Base-by-base conservation (phyloP, 2,113 vertebrate genomes). In the Syngnathus floridae region DNA sequence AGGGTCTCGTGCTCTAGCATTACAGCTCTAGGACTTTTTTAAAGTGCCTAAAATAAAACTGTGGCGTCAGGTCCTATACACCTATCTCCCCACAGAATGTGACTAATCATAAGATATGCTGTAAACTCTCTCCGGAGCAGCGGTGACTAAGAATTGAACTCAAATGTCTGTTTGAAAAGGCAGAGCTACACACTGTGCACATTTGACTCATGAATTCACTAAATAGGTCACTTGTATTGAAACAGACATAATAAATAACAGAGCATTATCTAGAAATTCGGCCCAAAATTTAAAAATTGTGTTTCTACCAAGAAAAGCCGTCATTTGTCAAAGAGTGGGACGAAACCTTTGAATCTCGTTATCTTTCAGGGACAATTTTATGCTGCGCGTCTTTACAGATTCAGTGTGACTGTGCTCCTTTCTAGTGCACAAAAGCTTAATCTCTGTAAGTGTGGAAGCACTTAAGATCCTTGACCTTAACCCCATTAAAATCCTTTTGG, bases 51-150 rank as follows among this genome's bases (percentile, higher is more conserved):
- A 80, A 82, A 84, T 83, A 79, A 76, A 57, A 57, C 59, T 51
- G 55, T 40, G 55, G 58, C 76, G 78, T 76, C 75, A 71, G 65
- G 76, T 71, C 65, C 71, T 67, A 62, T 61, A 35, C 57, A 62
- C 65, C 46, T 63, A 45, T 51, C 66, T 73, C 63, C 83, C 81
- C 76, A 84, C 83, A 16, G 37, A 10, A 69, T 54, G 73, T 76
- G 78, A 83, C 59, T 57, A 81, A 82, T 83, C 57, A 41, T 21
- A 80, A 60, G 58, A 48, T 37, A 22, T 66, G 62, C 52, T 45
- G 54, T 38, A 62, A 52, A 59, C 55, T 12, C 61, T 65, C 65
- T 77, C 48, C 14, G 62, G 21, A 58, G 59, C 31, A 73, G 49
- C 51, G 45, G 37, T 6, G 35, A 43, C 7, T 7, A 5, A 54